These are phyloP conservation scores for Erethizon dorsatum DNA, from an alignment of 2,797 vertebrate species.

Conservation along the genomic window DNA sequence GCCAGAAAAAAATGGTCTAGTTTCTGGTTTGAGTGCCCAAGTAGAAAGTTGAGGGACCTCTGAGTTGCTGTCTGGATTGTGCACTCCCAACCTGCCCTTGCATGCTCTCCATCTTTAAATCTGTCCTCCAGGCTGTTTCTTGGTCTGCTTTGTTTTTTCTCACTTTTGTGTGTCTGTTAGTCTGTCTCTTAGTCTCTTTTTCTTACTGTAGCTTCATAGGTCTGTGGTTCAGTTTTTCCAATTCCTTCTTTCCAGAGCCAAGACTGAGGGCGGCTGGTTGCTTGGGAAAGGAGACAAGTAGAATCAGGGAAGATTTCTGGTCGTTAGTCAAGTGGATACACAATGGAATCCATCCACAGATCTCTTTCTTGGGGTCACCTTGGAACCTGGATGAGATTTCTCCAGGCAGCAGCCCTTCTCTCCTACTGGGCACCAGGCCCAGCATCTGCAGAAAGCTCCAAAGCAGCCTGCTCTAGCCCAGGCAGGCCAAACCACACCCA, in stretches of 20 bases:
- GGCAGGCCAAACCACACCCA: neutral
- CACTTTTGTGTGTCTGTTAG: neutral
- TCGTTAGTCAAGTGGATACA: neutral
- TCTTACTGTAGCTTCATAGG: neutral
- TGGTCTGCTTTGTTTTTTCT: neutral
- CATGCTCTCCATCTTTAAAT: neutral
- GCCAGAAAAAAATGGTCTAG: neutral
- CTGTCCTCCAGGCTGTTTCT: neutral
- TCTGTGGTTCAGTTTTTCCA: neutral
- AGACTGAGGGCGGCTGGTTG: neutral
- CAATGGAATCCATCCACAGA: neutral
- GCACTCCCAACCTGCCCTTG: neutral
- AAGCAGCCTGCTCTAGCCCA: neutral
- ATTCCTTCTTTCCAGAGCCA: neutral
- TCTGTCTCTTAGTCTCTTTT: neutral
- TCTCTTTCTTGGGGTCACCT: neutral
- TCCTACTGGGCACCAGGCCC: neutral
- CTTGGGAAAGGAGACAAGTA: neutral
- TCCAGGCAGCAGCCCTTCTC: neutral
- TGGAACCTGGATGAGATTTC: neutral
- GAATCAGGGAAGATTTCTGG: conserved; percentile 1
- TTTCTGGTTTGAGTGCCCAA: neutral
- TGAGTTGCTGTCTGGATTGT: neutral
- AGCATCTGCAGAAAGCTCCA: neutral
- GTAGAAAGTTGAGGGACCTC: neutral